These are phyloP conservation scores for Dolichotis patagonum DNA, from an alignment of 2,113 vertebrate genomes.

Conservation along the genomic window DNA sequence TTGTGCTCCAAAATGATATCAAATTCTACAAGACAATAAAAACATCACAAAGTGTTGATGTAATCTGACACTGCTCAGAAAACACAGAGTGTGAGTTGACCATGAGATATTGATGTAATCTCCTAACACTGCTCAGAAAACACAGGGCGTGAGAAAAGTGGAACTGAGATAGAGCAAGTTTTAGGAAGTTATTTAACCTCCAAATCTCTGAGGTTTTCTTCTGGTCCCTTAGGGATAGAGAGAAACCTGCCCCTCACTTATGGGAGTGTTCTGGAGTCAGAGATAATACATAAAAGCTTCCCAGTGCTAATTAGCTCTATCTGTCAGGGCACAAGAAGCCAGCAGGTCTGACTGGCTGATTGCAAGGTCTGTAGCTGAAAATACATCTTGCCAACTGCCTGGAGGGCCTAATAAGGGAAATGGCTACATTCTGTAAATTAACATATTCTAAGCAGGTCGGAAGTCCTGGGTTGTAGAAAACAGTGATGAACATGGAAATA, in stretches of 20 bases:
- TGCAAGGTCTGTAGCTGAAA: slow-evolving; percentile 79
- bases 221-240: slow-evolving; percentile 33
- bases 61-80: neutral
- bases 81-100: neutral
- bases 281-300: slow-evolving; percentile 78
- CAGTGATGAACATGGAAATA: slow-evolving; percentile 48
- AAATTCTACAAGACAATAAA: neutral
- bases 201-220: slow-evolving; percentile 65
- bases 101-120: neutral
- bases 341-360: slow-evolving; percentile 76
- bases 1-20: neutral
- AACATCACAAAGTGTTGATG: neutral
- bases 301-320: slow-evolving; percentile 80
- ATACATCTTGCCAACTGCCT: slow-evolving; percentile 78
- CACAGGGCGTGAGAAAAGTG: neutral
- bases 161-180: slow-evolving; percentile 53
- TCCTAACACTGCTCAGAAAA: neutral
- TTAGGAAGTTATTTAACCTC: slow-evolving; percentile 72
- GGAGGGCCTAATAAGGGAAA: slow-evolving; percentile 80
- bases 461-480: slow-evolving; percentile 57
- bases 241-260: slow-evolving; percentile 70
- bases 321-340: slow-evolving; percentile 71
- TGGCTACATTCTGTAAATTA: slow-evolving; percentile 76
- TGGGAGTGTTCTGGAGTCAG: slow-evolving; percentile 71
- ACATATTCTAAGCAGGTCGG: slow-evolving; percentile 79